Conservation (phyloP, 2,797 vertebrate species). For the Silurus aristotelis region DNA sequence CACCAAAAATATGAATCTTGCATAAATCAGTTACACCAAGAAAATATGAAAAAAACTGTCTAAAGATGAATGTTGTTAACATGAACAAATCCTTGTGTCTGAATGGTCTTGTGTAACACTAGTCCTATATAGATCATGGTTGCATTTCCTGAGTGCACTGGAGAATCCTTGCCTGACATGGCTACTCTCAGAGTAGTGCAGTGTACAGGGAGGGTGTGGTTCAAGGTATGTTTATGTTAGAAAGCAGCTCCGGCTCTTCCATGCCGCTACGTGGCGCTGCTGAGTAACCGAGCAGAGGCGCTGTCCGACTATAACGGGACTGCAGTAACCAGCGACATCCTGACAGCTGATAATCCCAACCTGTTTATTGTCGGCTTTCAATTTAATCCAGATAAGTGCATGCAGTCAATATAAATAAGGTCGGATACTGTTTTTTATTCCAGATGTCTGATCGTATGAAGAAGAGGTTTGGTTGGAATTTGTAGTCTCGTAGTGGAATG, state of each 20-base stretch:
- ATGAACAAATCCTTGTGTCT: too few relatives aligned
- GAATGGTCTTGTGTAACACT: too few relatives aligned
- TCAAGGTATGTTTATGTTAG: neutral
- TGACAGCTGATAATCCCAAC: neutral
- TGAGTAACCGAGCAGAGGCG: neutral
- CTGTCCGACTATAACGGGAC: neutral
- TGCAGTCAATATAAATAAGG: neutral
- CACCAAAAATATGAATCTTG: too few relatives aligned
- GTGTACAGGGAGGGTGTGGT: neutral
- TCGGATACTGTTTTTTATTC: neutral
- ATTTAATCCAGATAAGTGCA: neutral
- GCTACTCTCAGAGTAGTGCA: neutral
- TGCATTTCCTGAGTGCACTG: neutral
- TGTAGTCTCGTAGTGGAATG: neutral
- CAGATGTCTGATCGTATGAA: conserved; percentile 61
- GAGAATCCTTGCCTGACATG: neutral
- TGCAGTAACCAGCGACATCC: neutral
- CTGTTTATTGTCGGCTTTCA: neutral
- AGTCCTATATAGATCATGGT: too few relatives aligned
- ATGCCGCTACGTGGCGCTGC: conserved; percentile 34
- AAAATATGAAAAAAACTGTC: too few relatives aligned
- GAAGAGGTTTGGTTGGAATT: conserved; percentile 60
- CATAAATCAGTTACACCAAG: too few relatives aligned
- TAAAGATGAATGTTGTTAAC: too few relatives aligned
- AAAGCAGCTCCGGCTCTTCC: conserved; percentile 10